Evolutionary conservation across 2,888 invertebrate species (phyloP).

Genomic region (Elysia crispata): DNA sequence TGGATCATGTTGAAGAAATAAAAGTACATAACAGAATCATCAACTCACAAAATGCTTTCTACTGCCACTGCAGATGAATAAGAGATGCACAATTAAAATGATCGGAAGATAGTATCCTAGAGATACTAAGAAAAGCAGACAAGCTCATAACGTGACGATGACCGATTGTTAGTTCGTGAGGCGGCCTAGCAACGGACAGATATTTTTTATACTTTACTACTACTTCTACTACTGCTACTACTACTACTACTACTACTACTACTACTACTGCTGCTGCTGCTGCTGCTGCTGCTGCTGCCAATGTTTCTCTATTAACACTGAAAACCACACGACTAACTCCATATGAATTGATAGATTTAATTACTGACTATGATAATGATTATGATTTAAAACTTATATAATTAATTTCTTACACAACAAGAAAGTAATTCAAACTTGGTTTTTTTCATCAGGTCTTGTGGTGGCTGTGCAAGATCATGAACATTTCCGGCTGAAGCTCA

Average conservation of each 20-base stretch:
- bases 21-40: too few relatives aligned
- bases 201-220: too few relatives aligned
- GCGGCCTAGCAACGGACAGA: too few relatives aligned
- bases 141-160: background rate
- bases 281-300: background rate
- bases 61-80: too few relatives aligned
- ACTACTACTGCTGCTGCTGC: conserved; percentile 4
- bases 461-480: conserved; percentile 73
- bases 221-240: conserved; percentile 1
- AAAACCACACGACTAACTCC: background rate
- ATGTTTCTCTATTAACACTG: background rate
- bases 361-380: background rate
- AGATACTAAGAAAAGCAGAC: too few relatives aligned
- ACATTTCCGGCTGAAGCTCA: conserved; percentile 71
- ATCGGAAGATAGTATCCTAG: too few relatives aligned
- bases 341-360: background rate
- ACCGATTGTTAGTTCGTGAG: too few relatives aligned
- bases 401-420: background rate
- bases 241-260: conserved; percentile 4
- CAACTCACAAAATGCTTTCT: too few relatives aligned
- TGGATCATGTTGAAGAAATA: too few relatives aligned
- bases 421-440: background rate
- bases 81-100: too few relatives aligned
- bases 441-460: conserved; percentile 62
- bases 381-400: background rate